These are phyloP conservation scores for Montipora capricornis DNA, from an alignment of 64 coral and sea anemone genomes.

Conservation along the genomic window DNA sequence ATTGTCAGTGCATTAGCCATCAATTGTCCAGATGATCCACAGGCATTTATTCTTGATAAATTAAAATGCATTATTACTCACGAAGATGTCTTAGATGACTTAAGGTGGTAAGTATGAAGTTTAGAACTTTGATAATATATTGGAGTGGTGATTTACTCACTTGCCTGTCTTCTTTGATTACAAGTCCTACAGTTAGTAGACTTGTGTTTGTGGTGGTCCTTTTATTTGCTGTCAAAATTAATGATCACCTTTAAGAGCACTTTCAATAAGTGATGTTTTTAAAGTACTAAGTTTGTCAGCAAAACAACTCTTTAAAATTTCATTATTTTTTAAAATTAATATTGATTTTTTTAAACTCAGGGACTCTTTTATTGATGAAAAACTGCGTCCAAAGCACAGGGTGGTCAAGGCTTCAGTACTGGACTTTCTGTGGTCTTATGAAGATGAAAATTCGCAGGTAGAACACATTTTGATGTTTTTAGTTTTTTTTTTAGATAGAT, in stretches of 20 bases:
- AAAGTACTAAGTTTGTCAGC: too few relatives aligned
- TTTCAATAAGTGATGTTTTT: too few relatives aligned
- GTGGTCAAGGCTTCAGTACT: constrained; percentile 61
- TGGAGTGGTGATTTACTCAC: too few relatives aligned
- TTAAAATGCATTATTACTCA: constrained; percentile 67
- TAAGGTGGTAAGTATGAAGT: constrained; percentile 76
- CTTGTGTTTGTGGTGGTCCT: too few relatives aligned
- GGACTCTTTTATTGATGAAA: constrained; percentile 94
- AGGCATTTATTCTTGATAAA: constrained; percentile 90
- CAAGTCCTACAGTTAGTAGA: too few relatives aligned
- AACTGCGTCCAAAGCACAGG: constrained; percentile 57
- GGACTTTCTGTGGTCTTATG: constrained; percentile 98
- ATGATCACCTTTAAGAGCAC: too few relatives aligned
- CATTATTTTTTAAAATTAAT: background rate
- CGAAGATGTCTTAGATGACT: constrained; percentile 69
- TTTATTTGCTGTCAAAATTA: too few relatives aligned
- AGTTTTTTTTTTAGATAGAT: too few relatives aligned
- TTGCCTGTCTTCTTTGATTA: too few relatives aligned
- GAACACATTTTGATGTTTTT: background rate
- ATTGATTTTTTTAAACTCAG: constrained; percentile 32
- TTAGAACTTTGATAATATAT: background rate
- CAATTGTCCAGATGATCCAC: constrained; percentile 89
- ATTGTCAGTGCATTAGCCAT: constrained; percentile 92
- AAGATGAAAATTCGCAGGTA: constrained; percentile 99
- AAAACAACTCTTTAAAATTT: background rate